These are phyloP conservation scores for Gavia stellata DNA, from an alignment of 2,113 vertebrate genomes.

Conservation along the genomic window DNA sequence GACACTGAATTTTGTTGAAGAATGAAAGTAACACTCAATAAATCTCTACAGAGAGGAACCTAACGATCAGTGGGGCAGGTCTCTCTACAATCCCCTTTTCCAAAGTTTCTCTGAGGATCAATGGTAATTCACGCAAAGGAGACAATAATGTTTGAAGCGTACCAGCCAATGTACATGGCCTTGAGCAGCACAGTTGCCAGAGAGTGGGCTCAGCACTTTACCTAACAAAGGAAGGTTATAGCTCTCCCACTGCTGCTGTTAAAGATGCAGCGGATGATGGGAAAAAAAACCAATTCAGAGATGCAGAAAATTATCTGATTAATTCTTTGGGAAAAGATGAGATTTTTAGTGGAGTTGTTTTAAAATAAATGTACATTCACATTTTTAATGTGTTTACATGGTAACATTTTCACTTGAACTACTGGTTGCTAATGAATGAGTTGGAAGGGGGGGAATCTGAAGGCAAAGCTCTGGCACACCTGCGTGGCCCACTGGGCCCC, in stretches of 20 bases:
- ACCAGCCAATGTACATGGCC: neutral
- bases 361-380: too few relatives aligned
- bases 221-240: neutral
- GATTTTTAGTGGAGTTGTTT: neutral
- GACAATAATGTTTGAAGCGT: neutral
- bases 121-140: neutral
- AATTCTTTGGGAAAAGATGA: neutral
- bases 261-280: neutral
- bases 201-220: neutral
- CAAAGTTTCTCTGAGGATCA: neutral
- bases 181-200: neutral
- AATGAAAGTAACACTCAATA: neutral
- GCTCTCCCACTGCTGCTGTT: neutral
- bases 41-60: neutral
- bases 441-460: neutral
- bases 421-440: neutral
- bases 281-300: neutral
- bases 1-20: neutral
- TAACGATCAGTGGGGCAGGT: neutral
- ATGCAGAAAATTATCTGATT: neutral
- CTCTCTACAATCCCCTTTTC: neutral
- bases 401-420: neutral
- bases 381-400: neutral
- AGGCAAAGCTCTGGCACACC: neutral
- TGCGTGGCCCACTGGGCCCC: fast-evolving